A percentile compares a stretch with the other conserved stretches of the same genome.
Evolutionary conservation across 2,888 invertebrate genomes (phyloP).

Genomic region (Ormyrus thymus): DNA sequence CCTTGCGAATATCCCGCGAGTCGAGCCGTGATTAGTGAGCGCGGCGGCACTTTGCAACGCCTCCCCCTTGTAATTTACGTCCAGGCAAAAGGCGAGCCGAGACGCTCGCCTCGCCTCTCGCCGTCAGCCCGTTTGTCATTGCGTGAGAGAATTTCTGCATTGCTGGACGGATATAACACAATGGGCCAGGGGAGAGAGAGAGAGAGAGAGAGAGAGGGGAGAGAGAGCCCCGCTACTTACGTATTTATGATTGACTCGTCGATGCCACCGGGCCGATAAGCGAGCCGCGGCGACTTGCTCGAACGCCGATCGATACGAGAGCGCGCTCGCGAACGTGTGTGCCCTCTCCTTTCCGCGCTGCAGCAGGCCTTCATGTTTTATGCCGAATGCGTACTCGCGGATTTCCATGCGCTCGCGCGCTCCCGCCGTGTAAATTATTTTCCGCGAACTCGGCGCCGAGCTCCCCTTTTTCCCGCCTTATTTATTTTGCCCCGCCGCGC

Average conservation of each 20-base stretch:
- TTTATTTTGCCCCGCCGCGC: conserved; percentile 2
- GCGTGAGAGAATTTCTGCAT: conserved; percentile 39
- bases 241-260: conserved; percentile 54
- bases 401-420: neutral
- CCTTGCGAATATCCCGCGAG: neutral
- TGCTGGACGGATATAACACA: conserved; percentile 13
- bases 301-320: conserved; percentile 22
- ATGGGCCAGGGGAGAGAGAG: neutral
- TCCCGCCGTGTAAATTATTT: conserved; percentile 16
- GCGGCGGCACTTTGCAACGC: neutral
- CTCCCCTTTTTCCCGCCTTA: neutral
- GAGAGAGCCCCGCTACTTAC: conserved; percentile 20
- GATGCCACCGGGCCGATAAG: conserved; percentile 46
- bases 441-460: conserved; percentile 4
- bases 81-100: neutral
- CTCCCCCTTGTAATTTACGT: conserved; percentile 38
- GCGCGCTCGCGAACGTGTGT: neutral
- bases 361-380: neutral
- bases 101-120: neutral
- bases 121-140: conserved; percentile 17
- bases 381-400: neutral
- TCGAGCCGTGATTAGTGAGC: conserved; percentile 42
- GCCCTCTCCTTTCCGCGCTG: neutral
- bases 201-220: neutral
- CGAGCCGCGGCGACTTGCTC: neutral